Base-by-base conservation (phyloP, 2,113 vertebrate species). In the Centropus bengalensis region DNA sequence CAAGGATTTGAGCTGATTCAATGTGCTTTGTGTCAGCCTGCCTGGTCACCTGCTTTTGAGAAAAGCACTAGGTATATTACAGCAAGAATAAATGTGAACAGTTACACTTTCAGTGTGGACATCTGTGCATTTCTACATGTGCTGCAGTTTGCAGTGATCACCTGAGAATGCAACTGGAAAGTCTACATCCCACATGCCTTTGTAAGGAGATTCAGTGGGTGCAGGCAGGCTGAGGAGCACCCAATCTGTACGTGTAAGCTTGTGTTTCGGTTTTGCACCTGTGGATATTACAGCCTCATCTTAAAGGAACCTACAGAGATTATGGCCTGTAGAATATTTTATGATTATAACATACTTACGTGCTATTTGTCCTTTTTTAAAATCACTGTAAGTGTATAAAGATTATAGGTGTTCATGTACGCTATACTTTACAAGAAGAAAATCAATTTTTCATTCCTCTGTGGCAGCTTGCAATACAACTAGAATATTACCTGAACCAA, bases 391-490 rank as follows among this genome's bases (percentile, higher is more conserved):
- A 95, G 96, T 79, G 81, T 71, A 96, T 76, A 69, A 94, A 94
- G 93, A 92, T 93, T 44, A 83, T 54, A 91, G 74, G 79, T 58
- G 70, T 86, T 49, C 63, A 23, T 80, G 83, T 88, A 93, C 33
- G 17, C 87, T 80, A 4, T 77, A 92, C 82, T 62, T 91, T 52
- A 82, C 77, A 23, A 93, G 86, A 73, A 97, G 95, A 96, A 97
- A 97, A 97, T 96, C 96, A 96, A 97, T 97, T 97, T 96, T 97
- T 97, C 97, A 88, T 97, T 96, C 97, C 87, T 94, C 85, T 82
- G 81, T 5, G 24, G 95, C 79, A 66, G 90, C 94, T 96, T 95
- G 91, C 86, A 68, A 81, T 93, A 90, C 83, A 85, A 89, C 89
- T 80, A 76, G 94, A 97, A 96, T 97, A 95, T 97, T 92, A 96